phyloP scores from a whole-genome alignment of 1,140 invertebrate genomes.

The Pseudomyrmex gracilis region DNA sequence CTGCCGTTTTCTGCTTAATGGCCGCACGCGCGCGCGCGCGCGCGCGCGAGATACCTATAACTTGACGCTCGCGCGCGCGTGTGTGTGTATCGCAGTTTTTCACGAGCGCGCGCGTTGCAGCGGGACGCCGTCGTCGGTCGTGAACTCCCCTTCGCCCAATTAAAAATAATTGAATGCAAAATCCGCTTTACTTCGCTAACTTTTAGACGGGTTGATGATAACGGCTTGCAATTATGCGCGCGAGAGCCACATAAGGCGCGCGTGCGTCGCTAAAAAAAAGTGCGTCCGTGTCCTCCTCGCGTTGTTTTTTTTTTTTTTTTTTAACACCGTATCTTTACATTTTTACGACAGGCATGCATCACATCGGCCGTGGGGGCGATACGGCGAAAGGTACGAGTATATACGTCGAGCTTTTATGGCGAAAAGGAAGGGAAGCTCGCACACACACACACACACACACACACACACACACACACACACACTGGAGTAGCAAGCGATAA shows the following conservation, averaged over 20 bases:
- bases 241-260: constrained; percentile 21
- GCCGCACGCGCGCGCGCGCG: neutral
- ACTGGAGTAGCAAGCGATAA: neutral
- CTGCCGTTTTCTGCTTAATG: constrained; percentile 26
- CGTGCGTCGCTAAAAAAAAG: constrained; percentile 15
- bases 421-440: neutral
- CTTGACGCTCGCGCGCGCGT: neutral
- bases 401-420: constrained; percentile 50
- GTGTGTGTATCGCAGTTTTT: constrained; percentile 32
- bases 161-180: constrained; percentile 66
- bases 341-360: constrained; percentile 57
- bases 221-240: constrained; percentile 57
- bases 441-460: too few relatives aligned
- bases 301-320: neutral
- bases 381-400: constrained; percentile 46
- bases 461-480: too few relatives aligned
- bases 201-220: constrained; percentile 49
- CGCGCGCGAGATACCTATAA: neutral
- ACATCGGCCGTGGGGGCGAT: constrained; percentile 25
- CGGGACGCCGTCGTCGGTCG: neutral
- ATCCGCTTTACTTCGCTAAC: constrained; percentile 48
- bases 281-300: neutral
- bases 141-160: constrained; percentile 29
- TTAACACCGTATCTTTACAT: constrained; percentile 33
- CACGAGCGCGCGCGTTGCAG: neutral